These are phyloP conservation scores for Eolophus roseicapilla DNA, from an alignment of 2,113 vertebrate genomes.

Conservation along the genomic window DNA sequence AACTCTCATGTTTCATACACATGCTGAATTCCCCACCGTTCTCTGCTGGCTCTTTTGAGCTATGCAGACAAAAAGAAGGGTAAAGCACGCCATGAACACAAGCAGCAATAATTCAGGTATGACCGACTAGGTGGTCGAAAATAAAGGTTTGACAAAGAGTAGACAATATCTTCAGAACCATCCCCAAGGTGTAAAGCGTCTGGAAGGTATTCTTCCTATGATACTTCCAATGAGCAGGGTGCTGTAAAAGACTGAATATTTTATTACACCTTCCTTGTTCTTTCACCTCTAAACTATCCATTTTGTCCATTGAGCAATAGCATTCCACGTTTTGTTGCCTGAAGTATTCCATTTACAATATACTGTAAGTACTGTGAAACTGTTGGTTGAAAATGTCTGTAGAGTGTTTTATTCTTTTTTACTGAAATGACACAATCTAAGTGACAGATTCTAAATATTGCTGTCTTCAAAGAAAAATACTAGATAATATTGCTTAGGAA, in stretches of 20 bases:
- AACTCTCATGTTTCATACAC: background rate
- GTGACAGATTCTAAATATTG: conserved; percentile 9
- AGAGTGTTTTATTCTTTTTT: background rate
- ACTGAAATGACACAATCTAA: background rate
- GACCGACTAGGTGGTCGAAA: background rate
- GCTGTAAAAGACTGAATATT: conserved; percentile 44
- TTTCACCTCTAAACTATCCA: conserved; percentile 35
- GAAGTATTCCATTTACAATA: conserved; percentile 14
- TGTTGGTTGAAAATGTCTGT: background rate
- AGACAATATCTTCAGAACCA: background rate
- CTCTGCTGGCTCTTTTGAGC: background rate
- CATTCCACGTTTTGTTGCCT: conserved; percentile 9
- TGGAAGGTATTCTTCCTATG: background rate
- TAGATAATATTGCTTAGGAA: background rate
- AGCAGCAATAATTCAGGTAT: background rate
- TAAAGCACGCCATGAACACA: background rate
- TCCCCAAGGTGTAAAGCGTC: background rate
- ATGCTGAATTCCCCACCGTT: background rate
- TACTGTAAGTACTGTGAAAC: background rate
- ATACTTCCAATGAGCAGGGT: background rate
- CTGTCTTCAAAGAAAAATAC: background rate
- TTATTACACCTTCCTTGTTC: conserved; percentile 35
- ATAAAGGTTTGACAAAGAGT: background rate
- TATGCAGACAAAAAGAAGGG: background rate
- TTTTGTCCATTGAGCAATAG: conserved; percentile 33